These are phyloP conservation scores for Arenicola marina DNA, from an alignment of 2,888 invertebrate species.

Conservation along the genomic window DNA sequence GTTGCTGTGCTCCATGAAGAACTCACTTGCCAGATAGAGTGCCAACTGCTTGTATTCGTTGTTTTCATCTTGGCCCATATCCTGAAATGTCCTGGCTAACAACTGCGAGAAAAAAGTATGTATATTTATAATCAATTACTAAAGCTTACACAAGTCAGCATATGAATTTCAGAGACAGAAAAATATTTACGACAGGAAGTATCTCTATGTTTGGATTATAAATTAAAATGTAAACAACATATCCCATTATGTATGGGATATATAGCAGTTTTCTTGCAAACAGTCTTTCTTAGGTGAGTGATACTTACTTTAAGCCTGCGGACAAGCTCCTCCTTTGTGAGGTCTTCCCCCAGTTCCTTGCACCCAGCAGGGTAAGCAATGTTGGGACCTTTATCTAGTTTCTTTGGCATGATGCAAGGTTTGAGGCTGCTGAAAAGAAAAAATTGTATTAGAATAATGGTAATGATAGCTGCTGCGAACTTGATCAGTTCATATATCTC, in stretches of 20 bases:
- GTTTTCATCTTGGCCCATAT: slow-evolving; percentile 91
- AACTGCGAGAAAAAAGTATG: slow-evolving; percentile 37
- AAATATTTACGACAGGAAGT: neutral
- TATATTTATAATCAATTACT: no score
- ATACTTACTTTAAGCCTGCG: slow-evolving; percentile 82
- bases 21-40: slow-evolving; percentile 88
- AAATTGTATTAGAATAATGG: no score
- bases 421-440: neutral
- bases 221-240: no score
- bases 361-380: slow-evolving; percentile 86
- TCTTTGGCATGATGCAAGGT: slow-evolving; percentile 35
- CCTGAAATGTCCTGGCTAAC: slow-evolving; percentile 87
- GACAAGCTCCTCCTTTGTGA: slow-evolving; percentile 94
- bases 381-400: slow-evolving; percentile 37
- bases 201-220: no score
- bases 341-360: slow-evolving; percentile 88
- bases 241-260: no score
- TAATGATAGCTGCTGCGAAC: no score
- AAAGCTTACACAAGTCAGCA: neutral
- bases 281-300: no score
- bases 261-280: no score
- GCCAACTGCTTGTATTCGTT: slow-evolving; percentile 73
- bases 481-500: no score
- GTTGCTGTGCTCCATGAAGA: slow-evolving; percentile 85
- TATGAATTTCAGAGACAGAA: neutral